Percentiles rank a stretch among this genome's conserved stretches.
phyloP scores from a whole-genome alignment of 2,113 vertebrate genomes.

The Crotalus horridus region DNA sequence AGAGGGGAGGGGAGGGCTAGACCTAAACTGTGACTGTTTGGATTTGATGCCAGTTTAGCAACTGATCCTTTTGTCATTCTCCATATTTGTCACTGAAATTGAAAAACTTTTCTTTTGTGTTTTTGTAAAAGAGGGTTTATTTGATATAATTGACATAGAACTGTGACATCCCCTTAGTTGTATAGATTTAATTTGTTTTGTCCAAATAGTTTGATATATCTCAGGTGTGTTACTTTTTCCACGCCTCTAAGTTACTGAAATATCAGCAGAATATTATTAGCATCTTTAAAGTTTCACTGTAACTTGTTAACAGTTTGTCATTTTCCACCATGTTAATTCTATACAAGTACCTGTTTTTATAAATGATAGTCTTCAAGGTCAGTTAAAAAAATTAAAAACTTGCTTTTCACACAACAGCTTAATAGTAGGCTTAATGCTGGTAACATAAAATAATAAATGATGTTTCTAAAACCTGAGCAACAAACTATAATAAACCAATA shows the following conservation, averaged over 20 bases:
- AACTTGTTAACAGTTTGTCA: background rate
- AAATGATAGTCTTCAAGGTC: background rate
- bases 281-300: background rate
- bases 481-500: background rate
- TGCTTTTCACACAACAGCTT: background rate
- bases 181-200: background rate
- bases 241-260: background rate
- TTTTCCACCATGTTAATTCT: background rate
- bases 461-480: background rate
- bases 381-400: background rate
- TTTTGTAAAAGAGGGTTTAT: background rate
- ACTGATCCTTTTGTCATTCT: background rate
- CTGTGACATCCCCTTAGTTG: background rate
- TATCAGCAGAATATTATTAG: background rate
- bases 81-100: slow-evolving; percentile 14
- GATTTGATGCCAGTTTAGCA: background rate
- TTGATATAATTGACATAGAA: background rate
- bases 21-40: background rate
- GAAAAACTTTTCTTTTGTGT: slow-evolving; percentile 15
- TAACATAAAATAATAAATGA: background rate
- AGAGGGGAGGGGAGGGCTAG: too few relatives aligned
- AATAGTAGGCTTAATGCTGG: background rate
- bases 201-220: background rate
- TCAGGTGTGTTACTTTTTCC: background rate
- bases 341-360: background rate